phyloP scores from a whole-genome alignment of 2,797 vertebrate genomes.

The Decapterus maruadsi region DNA sequence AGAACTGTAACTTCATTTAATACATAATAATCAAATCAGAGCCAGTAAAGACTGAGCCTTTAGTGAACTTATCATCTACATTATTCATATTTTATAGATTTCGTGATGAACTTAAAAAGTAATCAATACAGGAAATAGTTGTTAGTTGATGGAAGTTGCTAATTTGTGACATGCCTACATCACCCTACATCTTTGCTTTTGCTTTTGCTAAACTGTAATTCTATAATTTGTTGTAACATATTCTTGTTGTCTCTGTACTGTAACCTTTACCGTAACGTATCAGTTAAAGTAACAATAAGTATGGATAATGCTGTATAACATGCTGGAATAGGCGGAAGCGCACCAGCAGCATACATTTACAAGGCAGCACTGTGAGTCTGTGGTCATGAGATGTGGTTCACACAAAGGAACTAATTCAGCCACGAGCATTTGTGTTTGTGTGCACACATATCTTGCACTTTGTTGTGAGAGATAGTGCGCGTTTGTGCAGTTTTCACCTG shows the following conservation, averaged over 20 bases:
- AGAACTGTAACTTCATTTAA: no score
- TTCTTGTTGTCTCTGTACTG: not conserved
- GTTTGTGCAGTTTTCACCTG: constrained; percentile 34
- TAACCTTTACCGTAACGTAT: not conserved
- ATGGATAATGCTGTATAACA: not conserved
- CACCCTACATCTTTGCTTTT: no score
- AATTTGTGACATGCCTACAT: no score
- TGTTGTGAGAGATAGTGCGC: not conserved
- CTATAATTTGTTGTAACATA: not conserved
- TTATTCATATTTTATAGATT: not conserved
- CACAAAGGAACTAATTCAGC: not conserved
- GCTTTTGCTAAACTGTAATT: not conserved
- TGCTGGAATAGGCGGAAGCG: not conserved
- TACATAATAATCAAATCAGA: no score
- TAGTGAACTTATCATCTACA: no score
- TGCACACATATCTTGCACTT: not conserved
- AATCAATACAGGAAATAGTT: not conserved
- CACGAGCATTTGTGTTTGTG: not conserved
- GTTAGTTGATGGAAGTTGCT: no score
- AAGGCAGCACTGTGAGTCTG: not conserved
- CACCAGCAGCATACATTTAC: not conserved
- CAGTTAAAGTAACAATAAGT: not conserved
- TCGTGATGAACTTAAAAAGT: not conserved
- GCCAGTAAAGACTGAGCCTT: no score
- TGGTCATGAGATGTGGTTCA: not conserved